Percentiles rank a stretch among this genome's conserved stretches.
Evolutionary conservation across 2,888 invertebrate species (phyloP).

Genomic region (Polydrusus tereticollis): DNA sequence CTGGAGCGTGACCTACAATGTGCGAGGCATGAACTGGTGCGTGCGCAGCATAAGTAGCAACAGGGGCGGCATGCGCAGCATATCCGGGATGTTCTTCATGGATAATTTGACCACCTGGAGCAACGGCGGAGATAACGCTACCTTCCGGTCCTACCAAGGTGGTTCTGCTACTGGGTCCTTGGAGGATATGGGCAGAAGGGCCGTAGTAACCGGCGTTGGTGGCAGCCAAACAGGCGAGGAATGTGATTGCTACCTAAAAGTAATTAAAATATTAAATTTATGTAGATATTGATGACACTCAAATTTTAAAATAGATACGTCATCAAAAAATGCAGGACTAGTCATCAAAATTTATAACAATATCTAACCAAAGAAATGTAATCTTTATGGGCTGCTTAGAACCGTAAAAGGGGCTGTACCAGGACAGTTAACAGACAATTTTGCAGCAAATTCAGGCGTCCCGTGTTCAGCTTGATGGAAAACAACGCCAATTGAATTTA

Average conservation of each 20-base stretch:
- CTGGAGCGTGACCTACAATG: slow-evolving; percentile 41
- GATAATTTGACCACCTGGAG: slow-evolving; percentile 57
- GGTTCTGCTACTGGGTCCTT: slow-evolving; percentile 58
- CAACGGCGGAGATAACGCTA: slow-evolving; percentile 56
- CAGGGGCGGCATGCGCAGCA: slow-evolving; percentile 47
- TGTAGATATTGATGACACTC: not conserved
- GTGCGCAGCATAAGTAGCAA: slow-evolving; percentile 44
- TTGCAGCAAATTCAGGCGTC: too few species aligned
- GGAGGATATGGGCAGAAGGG: slow-evolving; percentile 45
- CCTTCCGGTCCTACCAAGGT: slow-evolving; percentile 58
- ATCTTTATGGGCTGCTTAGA: too few species aligned
- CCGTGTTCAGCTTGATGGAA: too few species aligned
- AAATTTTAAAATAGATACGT: too few species aligned
- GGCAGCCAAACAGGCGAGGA: slow-evolving; percentile 41
- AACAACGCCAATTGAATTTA: too few species aligned
- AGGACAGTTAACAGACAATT: too few species aligned
- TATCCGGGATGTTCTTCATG: slow-evolving; percentile 48
- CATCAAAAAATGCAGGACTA: too few species aligned
- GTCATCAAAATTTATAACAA: too few species aligned
- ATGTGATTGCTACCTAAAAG: slow-evolving; percentile 34
- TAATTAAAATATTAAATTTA: not conserved
- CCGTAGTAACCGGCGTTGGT: slow-evolving; percentile 44
- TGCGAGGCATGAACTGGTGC: slow-evolving; percentile 47
- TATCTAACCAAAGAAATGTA: too few species aligned
- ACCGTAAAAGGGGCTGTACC: too few species aligned